These are phyloP conservation scores for Podarcis cretensis DNA, from an alignment of 2,113 vertebrate species.

Conservation along the genomic window DNA sequence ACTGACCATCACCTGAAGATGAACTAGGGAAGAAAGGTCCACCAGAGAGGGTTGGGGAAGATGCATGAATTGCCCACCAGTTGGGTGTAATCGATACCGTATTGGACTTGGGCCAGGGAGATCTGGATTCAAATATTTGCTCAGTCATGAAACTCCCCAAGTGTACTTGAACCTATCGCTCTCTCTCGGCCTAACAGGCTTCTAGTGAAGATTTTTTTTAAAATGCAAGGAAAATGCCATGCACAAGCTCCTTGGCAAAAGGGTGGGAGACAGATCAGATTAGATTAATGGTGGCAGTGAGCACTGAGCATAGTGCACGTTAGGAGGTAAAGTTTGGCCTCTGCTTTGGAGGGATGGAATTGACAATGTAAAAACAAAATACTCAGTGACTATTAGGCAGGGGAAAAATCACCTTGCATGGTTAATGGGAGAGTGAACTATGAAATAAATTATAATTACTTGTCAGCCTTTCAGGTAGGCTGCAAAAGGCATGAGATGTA, in stretches of 20 bases:
- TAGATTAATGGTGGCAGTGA: background rate
- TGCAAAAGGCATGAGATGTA: background rate
- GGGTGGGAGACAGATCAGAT: background rate
- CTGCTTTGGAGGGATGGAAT: background rate
- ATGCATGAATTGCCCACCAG: too few species aligned
- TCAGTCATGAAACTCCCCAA: background rate
- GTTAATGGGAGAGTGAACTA: too few species aligned
- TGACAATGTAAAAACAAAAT: background rate
- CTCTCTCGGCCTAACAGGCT: too few species aligned
- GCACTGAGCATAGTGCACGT: background rate
- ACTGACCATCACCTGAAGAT: background rate
- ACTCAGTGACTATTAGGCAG: background rate
- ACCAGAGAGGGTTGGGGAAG: background rate
- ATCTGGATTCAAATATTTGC: background rate
- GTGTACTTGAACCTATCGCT: too few species aligned
- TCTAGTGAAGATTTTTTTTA: background rate
- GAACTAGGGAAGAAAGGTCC: background rate
- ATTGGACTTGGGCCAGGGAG: background rate
- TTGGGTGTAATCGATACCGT: too few species aligned
- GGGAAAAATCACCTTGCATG: background rate
- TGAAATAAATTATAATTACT: background rate
- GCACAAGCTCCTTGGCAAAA: background rate
- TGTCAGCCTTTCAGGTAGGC: background rate
- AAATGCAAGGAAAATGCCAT: background rate
- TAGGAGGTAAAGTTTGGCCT: conserved; percentile 23